Percentiles rank a stretch among this genome's conserved stretches.
phyloP scores from a whole-genome alignment of 2,888 invertebrate genomes.

The Schrankia costaestrigalis region DNA sequence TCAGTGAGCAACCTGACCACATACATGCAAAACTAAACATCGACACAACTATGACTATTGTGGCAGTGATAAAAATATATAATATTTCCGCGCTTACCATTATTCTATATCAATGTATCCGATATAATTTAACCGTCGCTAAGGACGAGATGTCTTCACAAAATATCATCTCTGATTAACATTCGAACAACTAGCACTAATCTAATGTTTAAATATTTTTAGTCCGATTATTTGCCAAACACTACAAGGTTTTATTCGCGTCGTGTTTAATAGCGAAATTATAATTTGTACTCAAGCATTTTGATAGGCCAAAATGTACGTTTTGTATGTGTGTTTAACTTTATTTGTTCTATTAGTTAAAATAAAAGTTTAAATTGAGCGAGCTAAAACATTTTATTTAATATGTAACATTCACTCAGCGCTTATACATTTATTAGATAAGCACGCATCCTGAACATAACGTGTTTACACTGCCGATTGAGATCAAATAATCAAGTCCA shows the following conservation, averaged over 20 bases:
- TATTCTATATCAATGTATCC: conserved; percentile 38
- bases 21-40: conserved; percentile 35
- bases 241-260: conserved; percentile 19
- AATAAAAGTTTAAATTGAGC: conserved; percentile 43
- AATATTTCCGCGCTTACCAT: conserved; percentile 50
- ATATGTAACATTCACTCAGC: conserved; percentile 23
- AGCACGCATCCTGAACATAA: conserved; percentile 26
- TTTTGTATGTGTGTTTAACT: conserved; percentile 20
- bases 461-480: conserved; percentile 56
- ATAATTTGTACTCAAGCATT: conserved; percentile 63
- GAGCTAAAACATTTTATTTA: conserved; percentile 31
- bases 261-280: conserved; percentile 23
- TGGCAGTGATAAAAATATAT: conserved; percentile 77
- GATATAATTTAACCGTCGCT: conserved; percentile 53
- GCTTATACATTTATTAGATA: conserved; percentile 16
- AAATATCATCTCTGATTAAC: conserved; percentile 69
- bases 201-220: conserved; percentile 39
- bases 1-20: conserved; percentile 42
- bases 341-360: conserved; percentile 20
- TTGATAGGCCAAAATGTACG: conserved; percentile 53
- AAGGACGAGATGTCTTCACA: conserved; percentile 45
- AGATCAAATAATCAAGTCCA: conserved; percentile 75
- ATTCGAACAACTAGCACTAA: conserved; percentile 38
- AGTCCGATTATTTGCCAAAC: conserved; percentile 34
- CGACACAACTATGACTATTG: conserved; percentile 51